phyloP scores from a whole-genome alignment of 2,113 vertebrate species.

The Alosa alosa region DNA sequence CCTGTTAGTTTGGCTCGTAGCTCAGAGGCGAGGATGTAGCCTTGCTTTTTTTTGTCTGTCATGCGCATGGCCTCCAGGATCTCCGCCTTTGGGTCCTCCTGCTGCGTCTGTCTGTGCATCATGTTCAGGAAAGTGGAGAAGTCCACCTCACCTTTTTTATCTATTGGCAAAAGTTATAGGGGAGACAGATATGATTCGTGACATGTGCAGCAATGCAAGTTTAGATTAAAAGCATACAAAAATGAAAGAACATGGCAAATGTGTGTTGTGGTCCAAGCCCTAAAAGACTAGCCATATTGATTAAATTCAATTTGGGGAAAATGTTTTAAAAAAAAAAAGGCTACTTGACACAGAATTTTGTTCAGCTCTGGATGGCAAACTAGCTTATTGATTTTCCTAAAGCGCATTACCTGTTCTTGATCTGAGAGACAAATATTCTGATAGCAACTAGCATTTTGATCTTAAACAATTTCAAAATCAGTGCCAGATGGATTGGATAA shows the following conservation, averaged over 20 bases:
- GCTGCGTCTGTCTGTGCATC: constrained; percentile 88
- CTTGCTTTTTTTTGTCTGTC: constrained; percentile 86
- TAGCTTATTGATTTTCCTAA: background rate
- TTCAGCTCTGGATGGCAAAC: background rate
- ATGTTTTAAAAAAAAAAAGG: too few species aligned
- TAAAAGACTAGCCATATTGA: background rate
- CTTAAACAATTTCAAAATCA: too few species aligned
- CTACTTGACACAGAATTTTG: background rate
- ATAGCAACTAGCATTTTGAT: too few species aligned
- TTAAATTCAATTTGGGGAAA: too few species aligned
- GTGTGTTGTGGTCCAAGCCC: background rate
- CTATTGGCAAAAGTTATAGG: constrained; percentile 45
- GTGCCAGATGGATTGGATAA: too few species aligned
- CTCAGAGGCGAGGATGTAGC: constrained; percentile 76
- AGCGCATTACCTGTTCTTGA: too few species aligned
- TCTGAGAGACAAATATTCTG: too few species aligned
- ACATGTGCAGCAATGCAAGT: background rate
- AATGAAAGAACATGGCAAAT: background rate
- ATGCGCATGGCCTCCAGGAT: constrained; percentile 88
- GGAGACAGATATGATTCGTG: background rate
- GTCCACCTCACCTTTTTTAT: constrained; percentile 82
- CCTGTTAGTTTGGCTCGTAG: constrained; percentile 85
- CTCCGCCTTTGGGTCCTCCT: constrained; percentile 85
- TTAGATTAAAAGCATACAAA: background rate
- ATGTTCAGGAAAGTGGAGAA: constrained; percentile 93